Evolutionary conservation across 1,140 invertebrate genomes (phyloP), one percentile per base, ranked within the genome.

Genomic region (Xylocopa sonorina): DNA sequence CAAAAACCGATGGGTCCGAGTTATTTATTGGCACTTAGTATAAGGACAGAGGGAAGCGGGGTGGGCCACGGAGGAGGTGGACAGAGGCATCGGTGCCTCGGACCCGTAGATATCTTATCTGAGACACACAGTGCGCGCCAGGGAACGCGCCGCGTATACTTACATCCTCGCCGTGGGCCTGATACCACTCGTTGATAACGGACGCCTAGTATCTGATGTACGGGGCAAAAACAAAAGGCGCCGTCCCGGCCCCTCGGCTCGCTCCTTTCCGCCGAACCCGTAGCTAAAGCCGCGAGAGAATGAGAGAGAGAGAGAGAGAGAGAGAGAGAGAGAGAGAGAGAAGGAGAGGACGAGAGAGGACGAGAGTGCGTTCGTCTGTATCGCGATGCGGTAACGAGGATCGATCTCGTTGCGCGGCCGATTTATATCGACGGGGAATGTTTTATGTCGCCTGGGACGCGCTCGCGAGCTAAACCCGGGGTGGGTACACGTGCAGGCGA

Each of bases 11-110:
- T 90, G 88, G 87, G 71, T 73, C 32, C 57, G 89, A 90, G 89
- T 90, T 90, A 92, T 92, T 92, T 92, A 92, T 92, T 90, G 85
- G 84, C 83, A 81, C 84, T 89, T 87, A n/a, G n/a, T 90, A 82
- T 82, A 85, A 89, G 81, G 88, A 87, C 86, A 87, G 60, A 29
- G 55, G n/a, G 2, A 46, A 21, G 21, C 24, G 34, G 46, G 63
- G 4, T 2, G 50, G 57, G 34, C 43, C 4, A 32, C 10, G 62
- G 53, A 60, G 55, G 68, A 32, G 24, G 82, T 88, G 81, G 86
- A 82, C 84, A 89, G 85, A 87, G 88, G 89, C 88, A 89, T 90
- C 84, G 87, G 87, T 90, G 41, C 75, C 88, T 86, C 76, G 85
- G 84, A 89, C 87, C 84, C 71, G 79, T 80, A 91, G 89, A 91